phyloP scores from a whole-genome alignment of 2,888 invertebrate genomes.

The Platyscelio sp. region DNA sequence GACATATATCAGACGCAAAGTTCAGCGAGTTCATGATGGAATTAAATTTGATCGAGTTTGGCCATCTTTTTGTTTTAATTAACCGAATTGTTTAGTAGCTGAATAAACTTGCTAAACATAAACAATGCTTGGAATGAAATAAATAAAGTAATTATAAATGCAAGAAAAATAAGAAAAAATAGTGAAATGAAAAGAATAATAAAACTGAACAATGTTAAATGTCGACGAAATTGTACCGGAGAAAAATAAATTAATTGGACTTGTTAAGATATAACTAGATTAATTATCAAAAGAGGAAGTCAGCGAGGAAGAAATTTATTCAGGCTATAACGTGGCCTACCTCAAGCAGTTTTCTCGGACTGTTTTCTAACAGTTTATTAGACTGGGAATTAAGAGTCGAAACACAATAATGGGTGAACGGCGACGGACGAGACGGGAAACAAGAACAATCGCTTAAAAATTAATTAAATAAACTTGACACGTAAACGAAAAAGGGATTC shows the following conservation, averaged over 20 bases:
- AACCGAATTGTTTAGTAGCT: too few relatives aligned
- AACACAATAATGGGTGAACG: constrained; percentile 41
- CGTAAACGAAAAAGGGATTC: constrained; percentile 20
- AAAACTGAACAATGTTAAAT: too few relatives aligned
- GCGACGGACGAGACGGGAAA: constrained; percentile 9
- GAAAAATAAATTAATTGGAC: too few relatives aligned
- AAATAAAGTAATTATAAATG: too few relatives aligned
- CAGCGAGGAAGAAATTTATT: constrained; percentile 44
- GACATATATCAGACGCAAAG: constrained; percentile 59
- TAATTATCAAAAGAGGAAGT: constrained; percentile 29
- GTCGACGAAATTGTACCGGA: too few relatives aligned
- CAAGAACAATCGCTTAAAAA: constrained; percentile 27
- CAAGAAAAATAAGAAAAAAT: too few relatives aligned
- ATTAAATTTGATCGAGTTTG: constrained; percentile 64
- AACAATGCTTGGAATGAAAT: too few relatives aligned
- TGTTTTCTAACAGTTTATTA: constrained; percentile 51
- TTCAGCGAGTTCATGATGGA: constrained; percentile 60
- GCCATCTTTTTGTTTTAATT: constrained; percentile 29
- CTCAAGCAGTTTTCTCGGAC: constrained; percentile 47
- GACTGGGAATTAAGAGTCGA: constrained; percentile 37
- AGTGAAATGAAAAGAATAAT: too few relatives aligned
- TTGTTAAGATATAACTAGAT: too few relatives aligned
- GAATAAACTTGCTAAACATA: too few relatives aligned
- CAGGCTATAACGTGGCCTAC: constrained; percentile 30
- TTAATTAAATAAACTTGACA: constrained; percentile 47